A percentile compares a stretch with the other conserved stretches of the same genome.
Evolutionary conservation across 2,888 invertebrate species (phyloP).

Genomic region (Euzophera pinguis): DNA sequence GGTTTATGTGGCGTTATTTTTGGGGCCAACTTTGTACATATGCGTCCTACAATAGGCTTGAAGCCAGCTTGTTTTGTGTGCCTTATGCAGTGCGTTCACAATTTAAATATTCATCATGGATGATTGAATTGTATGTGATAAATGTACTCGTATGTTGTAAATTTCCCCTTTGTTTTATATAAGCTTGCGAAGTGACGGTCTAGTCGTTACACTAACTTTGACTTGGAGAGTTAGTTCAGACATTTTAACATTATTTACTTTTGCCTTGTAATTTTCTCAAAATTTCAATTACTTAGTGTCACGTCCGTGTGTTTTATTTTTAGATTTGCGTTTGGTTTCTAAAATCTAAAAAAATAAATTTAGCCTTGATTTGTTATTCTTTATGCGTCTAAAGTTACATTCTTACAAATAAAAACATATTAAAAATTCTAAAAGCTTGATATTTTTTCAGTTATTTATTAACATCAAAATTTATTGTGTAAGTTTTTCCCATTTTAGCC

Average conservation of each 20-base stretch:
- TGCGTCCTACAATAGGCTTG: conserved; percentile 46
- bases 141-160: conserved; percentile 48
- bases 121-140: conserved; percentile 64
- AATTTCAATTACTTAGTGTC: too few relatives aligned
- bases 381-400: too few relatives aligned
- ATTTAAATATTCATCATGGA: conserved; percentile 71
- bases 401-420: too few relatives aligned
- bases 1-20: conserved; percentile 42
- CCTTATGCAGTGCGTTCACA: conserved; percentile 49
- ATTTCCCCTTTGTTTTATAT: conserved; percentile 39
- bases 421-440: too few relatives aligned
- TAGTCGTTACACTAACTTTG: conserved; percentile 52
- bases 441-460: too few relatives aligned
- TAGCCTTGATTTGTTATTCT: too few relatives aligned
- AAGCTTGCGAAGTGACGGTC: conserved; percentile 55
- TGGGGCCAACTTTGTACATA: conserved; percentile 65
- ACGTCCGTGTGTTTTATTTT: too few relatives aligned
- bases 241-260: background rate
- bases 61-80: conserved; percentile 66
- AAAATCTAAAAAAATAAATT: too few relatives aligned
- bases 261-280: background rate
- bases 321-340: too few relatives aligned
- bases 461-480: background rate
- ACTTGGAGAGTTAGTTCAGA: conserved; percentile 20
- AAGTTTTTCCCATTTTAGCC: background rate